Evolutionary conservation across 2,888 invertebrate genomes (phyloP).

Genomic region (Sinotaia quadrata): DNA sequence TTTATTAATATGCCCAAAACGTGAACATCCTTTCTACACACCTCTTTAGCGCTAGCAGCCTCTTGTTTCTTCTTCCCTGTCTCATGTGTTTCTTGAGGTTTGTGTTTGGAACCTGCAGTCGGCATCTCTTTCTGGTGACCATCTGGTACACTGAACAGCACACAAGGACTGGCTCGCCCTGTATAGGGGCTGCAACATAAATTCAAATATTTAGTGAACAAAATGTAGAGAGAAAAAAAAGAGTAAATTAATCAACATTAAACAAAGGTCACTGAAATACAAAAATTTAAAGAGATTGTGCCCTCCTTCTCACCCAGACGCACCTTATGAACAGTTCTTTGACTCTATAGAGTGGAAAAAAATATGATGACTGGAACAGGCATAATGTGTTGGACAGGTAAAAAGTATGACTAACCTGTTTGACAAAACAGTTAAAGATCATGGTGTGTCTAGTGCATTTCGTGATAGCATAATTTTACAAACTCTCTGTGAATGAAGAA

Average conservation of each 20-base stretch:
- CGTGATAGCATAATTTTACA: too few relatives aligned
- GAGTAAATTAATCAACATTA: background rate
- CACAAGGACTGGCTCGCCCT: slow-evolving; percentile 82
- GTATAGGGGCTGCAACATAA: slow-evolving; percentile 80
- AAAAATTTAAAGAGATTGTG: too few relatives aligned
- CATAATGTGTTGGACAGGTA: too few relatives aligned
- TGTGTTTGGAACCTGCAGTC: slow-evolving; percentile 72
- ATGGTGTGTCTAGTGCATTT: too few relatives aligned
- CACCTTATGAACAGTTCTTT: too few relatives aligned
- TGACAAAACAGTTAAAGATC: too few relatives aligned
- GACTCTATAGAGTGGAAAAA: too few relatives aligned
- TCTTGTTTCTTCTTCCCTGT: slow-evolving; percentile 13
- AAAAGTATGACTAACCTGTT: too few relatives aligned
- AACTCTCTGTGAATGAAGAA: too few relatives aligned
- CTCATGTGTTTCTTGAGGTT: slow-evolving; percentile 33
- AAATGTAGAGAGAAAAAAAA: background rate
- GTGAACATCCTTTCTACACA: background rate
- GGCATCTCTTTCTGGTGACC: slow-evolving; percentile 88
- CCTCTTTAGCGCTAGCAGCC: slow-evolving; percentile 31
- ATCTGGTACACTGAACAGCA: slow-evolving; percentile 95
- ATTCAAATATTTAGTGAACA: background rate
- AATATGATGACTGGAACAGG: too few relatives aligned
- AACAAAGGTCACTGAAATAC: background rate
- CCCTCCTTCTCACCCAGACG: too few relatives aligned
- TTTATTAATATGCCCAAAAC: too few relatives aligned